Evolutionary conservation across 2,797 vertebrate genomes (phyloP).

Genomic region (Pseudotriccus pelzelni): DNA sequence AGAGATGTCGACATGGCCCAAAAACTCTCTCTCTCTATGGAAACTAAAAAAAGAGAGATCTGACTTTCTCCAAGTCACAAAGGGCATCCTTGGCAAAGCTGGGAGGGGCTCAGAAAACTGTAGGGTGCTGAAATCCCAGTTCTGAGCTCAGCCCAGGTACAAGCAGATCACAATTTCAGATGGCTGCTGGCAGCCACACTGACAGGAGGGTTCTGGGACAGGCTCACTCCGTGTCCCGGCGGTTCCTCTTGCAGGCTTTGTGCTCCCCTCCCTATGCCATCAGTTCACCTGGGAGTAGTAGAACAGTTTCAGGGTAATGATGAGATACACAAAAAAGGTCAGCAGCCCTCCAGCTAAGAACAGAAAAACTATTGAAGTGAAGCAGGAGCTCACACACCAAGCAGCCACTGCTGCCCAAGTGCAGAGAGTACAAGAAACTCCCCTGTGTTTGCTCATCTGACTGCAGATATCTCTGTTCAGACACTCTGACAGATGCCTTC

Average conservation of each 20-base stretch:
- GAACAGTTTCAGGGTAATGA: slow-evolving; percentile 56
- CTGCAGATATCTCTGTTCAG: not conserved
- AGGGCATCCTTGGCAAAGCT: not conserved
- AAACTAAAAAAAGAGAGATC: not conserved
- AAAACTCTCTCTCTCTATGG: not conserved
- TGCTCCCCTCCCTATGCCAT: not conserved
- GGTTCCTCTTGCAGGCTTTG: not conserved
- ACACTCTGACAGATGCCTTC: not conserved
- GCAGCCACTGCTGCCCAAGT: not conserved
- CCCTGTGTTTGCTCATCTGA: not conserved
- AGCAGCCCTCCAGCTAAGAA: not conserved
- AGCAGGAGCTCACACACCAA: not conserved
- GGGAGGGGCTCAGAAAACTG: not conserved
- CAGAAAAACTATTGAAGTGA: not conserved
- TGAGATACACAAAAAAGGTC: slow-evolving; percentile 28
- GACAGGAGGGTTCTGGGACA: not conserved
- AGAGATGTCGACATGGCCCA: not conserved
- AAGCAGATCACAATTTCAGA: not conserved
- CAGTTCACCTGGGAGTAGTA: slow-evolving; percentile 49
- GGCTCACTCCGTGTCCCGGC: not conserved
- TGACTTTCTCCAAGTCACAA: not conserved
- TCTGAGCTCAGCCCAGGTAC: not conserved
- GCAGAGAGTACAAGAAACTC: not conserved
- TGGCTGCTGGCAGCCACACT: not conserved
- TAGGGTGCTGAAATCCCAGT: not conserved